These are phyloP conservation scores for Trichomycterus rosablanca DNA, from an alignment of 2,113 vertebrate genomes.

Conservation along the genomic window DNA sequence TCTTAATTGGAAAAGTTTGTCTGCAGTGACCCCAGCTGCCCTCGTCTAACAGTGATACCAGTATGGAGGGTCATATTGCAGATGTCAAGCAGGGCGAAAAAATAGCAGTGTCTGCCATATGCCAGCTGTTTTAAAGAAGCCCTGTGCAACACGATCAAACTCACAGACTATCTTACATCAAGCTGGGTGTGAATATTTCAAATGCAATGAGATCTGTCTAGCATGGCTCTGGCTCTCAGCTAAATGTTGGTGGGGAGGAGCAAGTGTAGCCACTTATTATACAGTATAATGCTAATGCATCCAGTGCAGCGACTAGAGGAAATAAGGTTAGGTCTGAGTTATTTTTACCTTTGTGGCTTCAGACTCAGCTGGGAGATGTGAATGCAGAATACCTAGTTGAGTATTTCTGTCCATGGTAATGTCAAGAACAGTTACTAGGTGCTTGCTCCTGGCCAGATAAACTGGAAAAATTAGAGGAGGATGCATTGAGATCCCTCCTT, in stretches of 20 bases:
- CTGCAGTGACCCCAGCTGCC: constrained; percentile 3
- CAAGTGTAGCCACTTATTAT: constrained; percentile 47
- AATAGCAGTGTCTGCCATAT: no score
- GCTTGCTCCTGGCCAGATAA: no score
- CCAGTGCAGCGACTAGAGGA: constrained; percentile 32
- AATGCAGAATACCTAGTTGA: background rate
- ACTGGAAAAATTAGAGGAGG: no score
- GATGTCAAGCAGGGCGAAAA: no score
- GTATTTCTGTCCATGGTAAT: no score
- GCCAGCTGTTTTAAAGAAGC: no score
- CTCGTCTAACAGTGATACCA: background rate
- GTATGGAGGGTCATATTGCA: constrained; percentile 7
- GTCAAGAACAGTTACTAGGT: no score
- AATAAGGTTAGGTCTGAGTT: constrained; percentile 49
- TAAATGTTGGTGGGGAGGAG: background rate
- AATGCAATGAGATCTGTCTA: constrained; percentile 34
- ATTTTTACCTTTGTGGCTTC: background rate
- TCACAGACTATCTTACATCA: constrained; percentile 44
- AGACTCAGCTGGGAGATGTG: background rate
- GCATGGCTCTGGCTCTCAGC: constrained; percentile 27
- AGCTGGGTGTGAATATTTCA: constrained; percentile 53
- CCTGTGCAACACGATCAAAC: constrained; percentile 4
- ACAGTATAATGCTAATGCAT: constrained; percentile 49
- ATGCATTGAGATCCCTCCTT: no score
- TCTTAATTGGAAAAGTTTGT: background rate